Percentiles rank a stretch among this genome's conserved stretches.
phyloP scores from a whole-genome alignment of 2,113 vertebrate genomes.

The Perca flavescens region DNA sequence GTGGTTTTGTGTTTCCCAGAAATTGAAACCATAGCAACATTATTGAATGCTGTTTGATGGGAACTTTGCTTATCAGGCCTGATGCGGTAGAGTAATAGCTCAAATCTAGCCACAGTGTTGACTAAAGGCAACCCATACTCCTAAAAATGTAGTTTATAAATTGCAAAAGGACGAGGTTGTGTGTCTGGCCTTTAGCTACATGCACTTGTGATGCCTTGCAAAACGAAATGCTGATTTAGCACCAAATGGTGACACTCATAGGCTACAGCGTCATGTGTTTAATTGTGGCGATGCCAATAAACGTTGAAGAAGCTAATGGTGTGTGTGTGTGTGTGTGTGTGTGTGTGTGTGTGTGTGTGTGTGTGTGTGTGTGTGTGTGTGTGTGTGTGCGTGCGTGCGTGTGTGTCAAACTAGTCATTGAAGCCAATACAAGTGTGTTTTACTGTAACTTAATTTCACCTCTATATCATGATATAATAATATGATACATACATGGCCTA shows the following conservation, averaged over 20 bases:
- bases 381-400: neutral
- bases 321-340: conserved; percentile 4
- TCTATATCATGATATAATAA: conserved; percentile 16
- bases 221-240: conserved; percentile 11
- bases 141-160: neutral
- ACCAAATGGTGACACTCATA: neutral
- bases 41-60: neutral
- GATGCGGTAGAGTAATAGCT: neutral
- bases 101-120: neutral
- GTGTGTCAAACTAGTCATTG: neutral
- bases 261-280: no score
- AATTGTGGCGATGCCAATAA: no score
- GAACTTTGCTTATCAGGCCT: conserved; percentile 43
- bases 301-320: no score
- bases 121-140: neutral
- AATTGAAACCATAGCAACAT: neutral
- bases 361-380: conserved; percentile 4
- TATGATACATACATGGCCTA: no score
- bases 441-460: neutral
- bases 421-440: neutral
- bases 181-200: neutral
- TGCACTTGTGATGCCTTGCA: conserved; percentile 2
- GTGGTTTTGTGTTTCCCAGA: neutral
- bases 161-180: neutral
- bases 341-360: conserved; percentile 3